phyloP scores from a whole-genome alignment of 2,797 vertebrate genomes.

The Rostrhamus sociabilis region DNA sequence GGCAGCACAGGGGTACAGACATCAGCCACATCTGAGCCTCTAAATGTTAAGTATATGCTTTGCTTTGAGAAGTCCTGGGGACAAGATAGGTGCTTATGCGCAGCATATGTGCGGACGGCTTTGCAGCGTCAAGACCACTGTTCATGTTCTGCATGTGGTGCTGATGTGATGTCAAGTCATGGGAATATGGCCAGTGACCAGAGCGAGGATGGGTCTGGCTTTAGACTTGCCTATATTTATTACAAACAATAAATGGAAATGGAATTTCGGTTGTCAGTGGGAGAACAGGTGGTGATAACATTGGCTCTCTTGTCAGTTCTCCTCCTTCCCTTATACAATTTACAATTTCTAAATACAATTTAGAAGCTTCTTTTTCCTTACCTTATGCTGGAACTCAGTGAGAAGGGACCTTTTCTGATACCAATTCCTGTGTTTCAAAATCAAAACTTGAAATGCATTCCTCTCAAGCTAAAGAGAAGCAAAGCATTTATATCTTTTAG shows the following conservation, averaged over 20 bases:
- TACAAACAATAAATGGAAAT: neutral
- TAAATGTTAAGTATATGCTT: neutral
- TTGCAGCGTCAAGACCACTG: neutral
- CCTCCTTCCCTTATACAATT: neutral
- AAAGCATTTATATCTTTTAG: neutral
- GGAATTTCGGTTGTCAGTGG: neutral
- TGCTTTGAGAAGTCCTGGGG: neutral
- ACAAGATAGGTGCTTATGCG: neutral
- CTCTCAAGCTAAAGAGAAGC: neutral
- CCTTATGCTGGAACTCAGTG: neutral
- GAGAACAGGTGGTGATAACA: neutral
- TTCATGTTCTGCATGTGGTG: accelerated
- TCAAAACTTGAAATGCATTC: neutral
- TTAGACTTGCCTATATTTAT: neutral
- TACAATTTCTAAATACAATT: neutral
- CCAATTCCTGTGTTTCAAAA: neutral
- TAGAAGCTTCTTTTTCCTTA: neutral
- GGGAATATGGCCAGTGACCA: neutral
- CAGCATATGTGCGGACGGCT: accelerated
- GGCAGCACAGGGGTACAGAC: neutral
- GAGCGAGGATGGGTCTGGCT: neutral
- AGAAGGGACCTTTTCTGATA: neutral
- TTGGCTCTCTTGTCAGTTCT: neutral
- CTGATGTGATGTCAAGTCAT: accelerated
- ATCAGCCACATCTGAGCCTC: neutral